These are phyloP conservation scores for Agrypnus murinus DNA, from an alignment of 2,888 invertebrate genomes.

Conservation along the genomic window DNA sequence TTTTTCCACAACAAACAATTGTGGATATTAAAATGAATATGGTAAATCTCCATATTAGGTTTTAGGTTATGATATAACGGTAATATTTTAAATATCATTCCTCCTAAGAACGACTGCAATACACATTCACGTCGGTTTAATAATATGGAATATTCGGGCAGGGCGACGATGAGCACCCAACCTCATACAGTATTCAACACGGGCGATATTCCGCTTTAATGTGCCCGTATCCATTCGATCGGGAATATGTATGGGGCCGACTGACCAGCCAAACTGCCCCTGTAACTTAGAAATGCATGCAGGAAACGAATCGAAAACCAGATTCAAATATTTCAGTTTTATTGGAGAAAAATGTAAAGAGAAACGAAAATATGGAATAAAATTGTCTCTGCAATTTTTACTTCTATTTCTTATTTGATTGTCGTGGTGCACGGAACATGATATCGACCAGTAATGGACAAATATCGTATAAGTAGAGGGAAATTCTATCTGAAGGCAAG, in stretches of 20 bases:
- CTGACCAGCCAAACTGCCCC: constrained; percentile 58
- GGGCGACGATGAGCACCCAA: constrained; percentile 52
- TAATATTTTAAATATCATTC: not conserved
- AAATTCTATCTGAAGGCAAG: constrained; percentile 58
- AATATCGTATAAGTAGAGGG: constrained; percentile 58
- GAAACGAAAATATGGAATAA: constrained; percentile 1
- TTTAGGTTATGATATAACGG: constrained; percentile 2
- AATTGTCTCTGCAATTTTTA: not conserved
- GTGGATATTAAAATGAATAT: too few species aligned
- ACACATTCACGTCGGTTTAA: constrained; percentile 30
- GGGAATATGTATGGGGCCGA: constrained; percentile 65
- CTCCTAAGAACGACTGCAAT: constrained; percentile 18
- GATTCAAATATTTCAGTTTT: constrained; percentile 40
- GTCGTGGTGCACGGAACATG: constrained; percentile 54
- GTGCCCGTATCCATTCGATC: constrained; percentile 63
- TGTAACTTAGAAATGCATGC: constrained; percentile 64
- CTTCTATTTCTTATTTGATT: constrained; percentile 39
- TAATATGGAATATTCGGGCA: constrained; percentile 50
- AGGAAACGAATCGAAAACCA: constrained; percentile 30
- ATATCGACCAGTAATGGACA: constrained; percentile 60
- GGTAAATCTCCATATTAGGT: too few species aligned
- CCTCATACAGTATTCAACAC: constrained; percentile 67
- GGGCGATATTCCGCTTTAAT: constrained; percentile 65
- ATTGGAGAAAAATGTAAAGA: constrained; percentile 18
- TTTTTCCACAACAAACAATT: too few species aligned